Conservation (phyloP, 2,888 invertebrate genomes). For the Tanytarsus gracilentus region DNA sequence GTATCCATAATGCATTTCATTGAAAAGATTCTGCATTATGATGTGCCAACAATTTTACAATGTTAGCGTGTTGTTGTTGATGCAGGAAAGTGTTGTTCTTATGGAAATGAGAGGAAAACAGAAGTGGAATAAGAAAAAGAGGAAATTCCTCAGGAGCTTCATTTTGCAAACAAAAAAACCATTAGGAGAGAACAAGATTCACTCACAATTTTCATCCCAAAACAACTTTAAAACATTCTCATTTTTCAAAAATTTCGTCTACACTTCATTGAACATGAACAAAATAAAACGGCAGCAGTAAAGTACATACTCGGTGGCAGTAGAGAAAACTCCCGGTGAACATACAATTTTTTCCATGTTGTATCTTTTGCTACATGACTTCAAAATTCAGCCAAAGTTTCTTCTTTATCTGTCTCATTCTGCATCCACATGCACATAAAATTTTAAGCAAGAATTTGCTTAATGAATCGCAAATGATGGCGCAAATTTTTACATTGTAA, state of each 20-base stretch:
- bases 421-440: not conserved
- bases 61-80: not conserved
- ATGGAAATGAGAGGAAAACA: too few relatives aligned
- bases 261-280: slow-evolving; percentile 26
- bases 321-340: slow-evolving; percentile 12
- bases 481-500: slow-evolving; percentile 24
- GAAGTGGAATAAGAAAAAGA: not conserved
- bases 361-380: too few relatives aligned
- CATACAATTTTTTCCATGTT: not conserved
- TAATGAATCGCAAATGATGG: slow-evolving; percentile 26
- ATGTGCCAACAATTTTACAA: slow-evolving; percentile 12
- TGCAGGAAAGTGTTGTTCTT: not conserved
- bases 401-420: not conserved
- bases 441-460: slow-evolving; percentile 4
- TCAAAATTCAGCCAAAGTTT: too few relatives aligned
- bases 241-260: slow-evolving; percentile 25
- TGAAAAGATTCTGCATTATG: slow-evolving; percentile 8
- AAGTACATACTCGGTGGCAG: too few relatives aligned
- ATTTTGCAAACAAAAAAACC: slow-evolving; percentile 3
- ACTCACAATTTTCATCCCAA: not conserved
- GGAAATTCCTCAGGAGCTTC: slow-evolving; percentile 9
- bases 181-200: not conserved
- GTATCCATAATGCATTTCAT: slow-evolving; percentile 13
- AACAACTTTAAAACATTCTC: slow-evolving; percentile 24
- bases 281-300: slow-evolving; percentile 16